Evolutionary conservation across 2,113 vertebrate species (phyloP).

Genomic region (Sceloporus undulatus): DNA sequence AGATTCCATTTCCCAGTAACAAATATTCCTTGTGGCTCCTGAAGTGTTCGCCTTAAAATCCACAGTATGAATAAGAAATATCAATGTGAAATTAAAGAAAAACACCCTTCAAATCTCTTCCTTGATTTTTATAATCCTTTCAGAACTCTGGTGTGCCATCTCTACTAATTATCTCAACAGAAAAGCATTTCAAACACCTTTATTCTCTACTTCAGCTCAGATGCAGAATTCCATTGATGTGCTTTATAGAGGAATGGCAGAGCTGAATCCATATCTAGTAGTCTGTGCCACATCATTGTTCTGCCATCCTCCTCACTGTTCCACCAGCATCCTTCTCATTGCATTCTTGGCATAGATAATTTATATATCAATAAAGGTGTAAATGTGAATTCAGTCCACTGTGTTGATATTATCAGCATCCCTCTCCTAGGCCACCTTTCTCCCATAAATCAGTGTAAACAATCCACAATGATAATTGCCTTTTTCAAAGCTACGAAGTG

Average conservation of each 20-base stretch:
- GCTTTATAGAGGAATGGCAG: slow-evolving; percentile 70
- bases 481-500: slow-evolving; percentile 70
- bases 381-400: slow-evolving; percentile 82
- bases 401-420: slow-evolving; percentile 79
- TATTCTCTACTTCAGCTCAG: slow-evolving; percentile 67
- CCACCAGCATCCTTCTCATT: slow-evolving; percentile 73
- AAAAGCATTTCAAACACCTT: slow-evolving; percentile 62
- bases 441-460: slow-evolving; percentile 80
- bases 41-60: slow-evolving; percentile 72
- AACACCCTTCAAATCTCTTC: slow-evolving; percentile 70
- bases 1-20: slow-evolving; percentile 89
- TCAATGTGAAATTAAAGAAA: slow-evolving; percentile 50
- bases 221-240: slow-evolving; percentile 62
- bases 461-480: slow-evolving; percentile 65
- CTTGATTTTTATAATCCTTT: slow-evolving; percentile 64
- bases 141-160: slow-evolving; percentile 59
- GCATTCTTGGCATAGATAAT: slow-evolving; percentile 78
- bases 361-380: slow-evolving; percentile 81
- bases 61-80: slow-evolving; percentile 66
- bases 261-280: slow-evolving; percentile 71
- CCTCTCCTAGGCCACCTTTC: slow-evolving; percentile 75
- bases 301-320: slow-evolving; percentile 72
- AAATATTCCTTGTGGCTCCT: slow-evolving; percentile 68
- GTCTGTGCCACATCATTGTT: slow-evolving; percentile 76
- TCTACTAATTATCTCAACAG: slow-evolving; percentile 52